Evolutionary conservation across 2,797 vertebrate genomes (phyloP).

Genomic region (Oceanodroma leucorhoa): DNA sequence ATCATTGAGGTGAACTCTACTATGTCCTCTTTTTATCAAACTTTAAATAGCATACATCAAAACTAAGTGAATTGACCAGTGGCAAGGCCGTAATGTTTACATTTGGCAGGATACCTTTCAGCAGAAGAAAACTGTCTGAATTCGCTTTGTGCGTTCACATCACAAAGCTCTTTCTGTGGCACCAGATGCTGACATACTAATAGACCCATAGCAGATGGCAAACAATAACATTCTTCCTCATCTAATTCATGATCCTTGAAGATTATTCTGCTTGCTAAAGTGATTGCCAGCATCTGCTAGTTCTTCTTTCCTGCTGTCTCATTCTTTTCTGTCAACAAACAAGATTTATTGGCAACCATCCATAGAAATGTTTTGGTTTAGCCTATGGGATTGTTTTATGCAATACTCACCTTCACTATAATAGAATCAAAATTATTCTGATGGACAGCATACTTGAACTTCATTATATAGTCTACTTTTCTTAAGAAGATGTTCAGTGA

Average conservation of each 20-base stretch:
- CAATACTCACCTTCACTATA: constrained; percentile 10
- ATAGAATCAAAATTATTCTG: constrained; percentile 10
- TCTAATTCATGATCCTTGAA: constrained; percentile 46
- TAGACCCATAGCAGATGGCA: constrained; percentile 46
- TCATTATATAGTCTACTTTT: constrained; percentile 3
- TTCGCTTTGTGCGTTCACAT: not conserved
- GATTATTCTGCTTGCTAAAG: constrained; percentile 43
- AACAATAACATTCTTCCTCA: constrained; percentile 52
- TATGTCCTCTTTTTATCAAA: constrained; percentile 1
- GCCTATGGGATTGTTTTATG: constrained; percentile 32
- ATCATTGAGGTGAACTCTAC: constrained; percentile 9
- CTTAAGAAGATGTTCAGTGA: not conserved
- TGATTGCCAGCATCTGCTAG: constrained; percentile 36
- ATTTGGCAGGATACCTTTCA: constrained; percentile 17
- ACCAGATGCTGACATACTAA: constrained; percentile 28
- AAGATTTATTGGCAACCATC: constrained; percentile 15
- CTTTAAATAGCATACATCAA: not conserved
- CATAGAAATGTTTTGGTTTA: constrained; percentile 36
- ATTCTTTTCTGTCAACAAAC: constrained; percentile 47
- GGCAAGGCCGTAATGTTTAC: constrained; percentile 24
- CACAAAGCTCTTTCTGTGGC: constrained; percentile 32
- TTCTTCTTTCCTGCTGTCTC: constrained; percentile 53
- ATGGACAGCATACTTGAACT: constrained; percentile 4
- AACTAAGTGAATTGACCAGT: constrained; percentile 33
- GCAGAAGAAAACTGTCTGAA: constrained; percentile 21